Percentiles rank a stretch among this genome's conserved stretches.
These are phyloP conservation scores for Listrodromus nycthemerus DNA, from an alignment of 2,888 invertebrate genomes.

Conservation along the genomic window DNA sequence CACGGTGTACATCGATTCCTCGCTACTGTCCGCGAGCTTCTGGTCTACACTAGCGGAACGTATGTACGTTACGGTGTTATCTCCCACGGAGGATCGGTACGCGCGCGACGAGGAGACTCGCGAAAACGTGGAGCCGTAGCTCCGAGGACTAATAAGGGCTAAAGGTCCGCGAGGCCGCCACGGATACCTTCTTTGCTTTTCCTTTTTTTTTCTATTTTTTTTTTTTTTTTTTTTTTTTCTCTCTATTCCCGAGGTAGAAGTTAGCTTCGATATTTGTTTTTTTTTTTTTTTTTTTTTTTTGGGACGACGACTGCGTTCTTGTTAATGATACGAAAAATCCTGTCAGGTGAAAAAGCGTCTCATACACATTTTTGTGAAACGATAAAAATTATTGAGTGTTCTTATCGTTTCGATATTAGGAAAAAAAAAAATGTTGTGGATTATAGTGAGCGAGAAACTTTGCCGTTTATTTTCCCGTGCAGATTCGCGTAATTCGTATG, in stretches of 20 bases:
- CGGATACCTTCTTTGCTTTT: not conserved
- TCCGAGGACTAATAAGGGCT: conserved; percentile 36
- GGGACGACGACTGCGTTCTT: too few relatives aligned
- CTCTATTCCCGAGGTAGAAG: not conserved
- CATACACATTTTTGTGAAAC: too few relatives aligned
- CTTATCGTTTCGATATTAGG: too few relatives aligned
- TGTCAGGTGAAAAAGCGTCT: too few relatives aligned
- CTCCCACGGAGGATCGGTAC: conserved; percentile 39
- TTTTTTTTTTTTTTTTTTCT: too few relatives aligned
- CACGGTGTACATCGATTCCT: conserved; percentile 39
- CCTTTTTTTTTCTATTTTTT: not conserved
- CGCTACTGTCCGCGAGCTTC: conserved; percentile 34
- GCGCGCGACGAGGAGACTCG: conserved; percentile 34
- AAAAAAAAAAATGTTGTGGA: too few relatives aligned
- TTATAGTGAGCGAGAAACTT: too few relatives aligned
- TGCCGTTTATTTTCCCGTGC: too few relatives aligned
- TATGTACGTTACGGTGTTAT: conserved; percentile 33
- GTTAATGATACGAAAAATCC: too few relatives aligned
- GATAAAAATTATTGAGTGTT: too few relatives aligned
- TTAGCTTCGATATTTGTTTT: too few relatives aligned
- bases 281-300: too few relatives aligned
- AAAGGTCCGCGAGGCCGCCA: conserved; percentile 27
- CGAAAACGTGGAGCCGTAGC: conserved; percentile 35
- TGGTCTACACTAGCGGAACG: conserved; percentile 22
- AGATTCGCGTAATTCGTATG: conserved; percentile 18